A percentile compares a stretch with the other conserved stretches of the same genome.
Conservation (phyloP, 2,888 invertebrate species). For the Harpagoxenus sublaevis region DNA sequence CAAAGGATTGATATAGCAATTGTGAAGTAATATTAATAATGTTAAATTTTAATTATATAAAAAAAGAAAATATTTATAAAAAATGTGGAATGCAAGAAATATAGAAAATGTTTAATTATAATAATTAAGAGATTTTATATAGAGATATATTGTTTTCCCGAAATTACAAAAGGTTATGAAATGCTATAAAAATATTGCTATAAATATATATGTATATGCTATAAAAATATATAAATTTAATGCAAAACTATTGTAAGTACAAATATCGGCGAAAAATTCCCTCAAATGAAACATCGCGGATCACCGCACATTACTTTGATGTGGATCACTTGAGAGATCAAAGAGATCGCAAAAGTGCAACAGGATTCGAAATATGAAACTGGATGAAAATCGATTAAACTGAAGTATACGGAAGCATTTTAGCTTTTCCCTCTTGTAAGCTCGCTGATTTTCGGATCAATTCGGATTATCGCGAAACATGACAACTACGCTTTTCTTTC, state of each 20-base stretch:
- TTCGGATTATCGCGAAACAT: conserved; percentile 4
- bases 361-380: conserved; percentile 12
- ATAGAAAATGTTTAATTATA: not conserved
- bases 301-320: not conserved
- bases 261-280: not conserved
- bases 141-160: not conserved
- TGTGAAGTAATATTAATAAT: not conserved
- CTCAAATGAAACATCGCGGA: not conserved
- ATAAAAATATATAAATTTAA: not conserved
- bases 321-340: not conserved
- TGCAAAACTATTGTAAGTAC: not conserved
- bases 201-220: not conserved
- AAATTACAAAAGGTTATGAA: not conserved
- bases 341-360: not conserved
- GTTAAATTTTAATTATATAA: not conserved
- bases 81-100: not conserved
- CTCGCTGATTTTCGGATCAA: conserved; percentile 1
- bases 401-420: not conserved
- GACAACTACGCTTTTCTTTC: not conserved
- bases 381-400: not conserved
- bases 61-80: conserved; percentile 3
- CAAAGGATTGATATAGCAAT: not conserved
- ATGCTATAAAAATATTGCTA: not conserved
- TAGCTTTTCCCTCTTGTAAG: not conserved
- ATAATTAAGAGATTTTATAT: not conserved